A percentile compares a stretch with the other conserved stretches of the same genome.
phyloP scores from a whole-genome alignment of 2,888 invertebrate species.

The Acanthoscelides obtectus region DNA sequence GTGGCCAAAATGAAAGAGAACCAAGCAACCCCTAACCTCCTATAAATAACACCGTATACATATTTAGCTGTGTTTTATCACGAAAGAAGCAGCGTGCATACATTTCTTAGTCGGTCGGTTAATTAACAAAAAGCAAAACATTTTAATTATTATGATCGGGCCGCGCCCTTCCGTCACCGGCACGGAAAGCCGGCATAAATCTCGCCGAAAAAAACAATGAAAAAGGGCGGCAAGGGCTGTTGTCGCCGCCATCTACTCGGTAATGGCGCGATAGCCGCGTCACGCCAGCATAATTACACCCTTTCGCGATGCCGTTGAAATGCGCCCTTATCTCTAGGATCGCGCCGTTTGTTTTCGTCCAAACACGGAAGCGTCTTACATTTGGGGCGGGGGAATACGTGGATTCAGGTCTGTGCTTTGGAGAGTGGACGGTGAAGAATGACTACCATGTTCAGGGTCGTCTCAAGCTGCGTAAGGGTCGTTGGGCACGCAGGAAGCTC shows the following conservation, averaged over 20 bases:
- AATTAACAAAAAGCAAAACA: not conserved
- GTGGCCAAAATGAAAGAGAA: not conserved
- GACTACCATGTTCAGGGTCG: no score
- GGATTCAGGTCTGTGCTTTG: not conserved
- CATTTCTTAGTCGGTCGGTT: not conserved
- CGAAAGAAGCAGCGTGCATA: not conserved
- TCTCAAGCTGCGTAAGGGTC: no score
- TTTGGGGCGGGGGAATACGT: no score
- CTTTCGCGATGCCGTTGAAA: conserved; percentile 28
- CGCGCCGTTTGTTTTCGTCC: not conserved
- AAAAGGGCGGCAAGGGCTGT: not conserved
- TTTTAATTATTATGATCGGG: not conserved
- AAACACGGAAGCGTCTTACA: not conserved
- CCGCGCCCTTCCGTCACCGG: conserved; percentile 1
- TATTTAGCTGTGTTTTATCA: not conserved
- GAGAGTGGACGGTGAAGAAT: not conserved
- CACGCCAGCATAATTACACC: conserved; percentile 32
- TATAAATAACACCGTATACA: not conserved
- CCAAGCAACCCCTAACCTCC: not conserved
- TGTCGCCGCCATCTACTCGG: not conserved
- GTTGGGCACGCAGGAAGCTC: no score
- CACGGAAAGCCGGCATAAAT: conserved; percentile 1
- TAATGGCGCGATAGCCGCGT: conserved; percentile 12
- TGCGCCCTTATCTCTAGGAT: conserved; percentile 16
- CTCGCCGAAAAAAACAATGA: not conserved